Base-by-base conservation (phyloP, 2,113 vertebrate species). In the Mobula hypostoma region DNA sequence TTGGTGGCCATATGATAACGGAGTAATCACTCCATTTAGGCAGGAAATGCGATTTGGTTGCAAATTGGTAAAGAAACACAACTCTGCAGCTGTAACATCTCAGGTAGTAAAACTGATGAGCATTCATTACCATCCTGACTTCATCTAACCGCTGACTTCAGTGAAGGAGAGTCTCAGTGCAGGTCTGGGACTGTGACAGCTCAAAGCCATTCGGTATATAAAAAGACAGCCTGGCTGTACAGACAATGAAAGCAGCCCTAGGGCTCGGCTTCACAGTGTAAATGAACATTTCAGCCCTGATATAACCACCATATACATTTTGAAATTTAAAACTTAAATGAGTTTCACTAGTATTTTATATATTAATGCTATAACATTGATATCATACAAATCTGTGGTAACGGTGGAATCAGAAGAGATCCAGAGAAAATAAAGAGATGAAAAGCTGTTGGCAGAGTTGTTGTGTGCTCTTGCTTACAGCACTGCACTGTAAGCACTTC, bases 21-120 rank as follows among this genome's bases (percentile, higher is more conserved):
- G 90, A 74, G 90, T 72, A 70, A 74, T 29, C 36, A 72, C 68
- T 93, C 24, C 19, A 40, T 2, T 70, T 21, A 93, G 90, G 29
- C 70, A 93, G 66, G 66, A 93, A 74, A 74, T 74, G 90, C 4
- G 90, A 93, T 93, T 21, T 93, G 19, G 40, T 92, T 92, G 90
- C 68, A 92, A 92, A 92, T 48, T 92, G 58, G 90, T 32, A 40
- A 92, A 92, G 90, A 92, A 72, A 40, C 36, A 68, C 90, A 92
- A 48, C 66, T 48, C 32, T 72, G 66, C 90, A 93, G 66, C 90
- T 93, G 90, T 93, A 93, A 93, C 90, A 74, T 70, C 40, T 70
- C 90, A 93, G 90, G 68, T 24, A 40, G 72, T 93, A 74, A 36
- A 93, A 93, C 68, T 29, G 24, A 72, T 74, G 90, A 48, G 70